Conservation (phyloP, 2,113 vertebrate species). For the Rhagologus leucostigma region DNA sequence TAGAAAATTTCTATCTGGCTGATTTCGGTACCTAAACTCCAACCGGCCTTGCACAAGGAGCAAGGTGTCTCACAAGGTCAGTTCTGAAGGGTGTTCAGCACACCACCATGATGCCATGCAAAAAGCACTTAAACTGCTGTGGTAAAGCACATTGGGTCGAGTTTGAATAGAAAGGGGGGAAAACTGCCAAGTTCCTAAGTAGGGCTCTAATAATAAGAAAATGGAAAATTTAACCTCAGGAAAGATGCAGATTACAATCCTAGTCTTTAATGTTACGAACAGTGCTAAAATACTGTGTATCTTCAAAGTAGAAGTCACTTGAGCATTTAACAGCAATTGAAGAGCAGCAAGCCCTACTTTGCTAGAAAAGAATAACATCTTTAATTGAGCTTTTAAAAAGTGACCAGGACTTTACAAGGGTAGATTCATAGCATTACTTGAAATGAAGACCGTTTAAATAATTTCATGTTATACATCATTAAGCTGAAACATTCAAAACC, state of each 20-base stretch:
- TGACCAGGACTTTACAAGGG: not conserved
- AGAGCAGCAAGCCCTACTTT: not conserved
- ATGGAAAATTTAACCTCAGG: not conserved
- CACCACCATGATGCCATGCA: not conserved
- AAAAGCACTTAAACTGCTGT: not conserved
- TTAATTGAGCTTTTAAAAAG: not conserved
- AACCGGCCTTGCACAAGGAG: not conserved
- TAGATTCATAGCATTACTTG: not conserved
- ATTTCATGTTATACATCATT: not conserved
- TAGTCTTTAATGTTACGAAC: not conserved
- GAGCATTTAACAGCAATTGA: not conserved
- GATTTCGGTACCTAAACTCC: not conserved
- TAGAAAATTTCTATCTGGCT: not conserved
- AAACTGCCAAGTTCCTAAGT: not conserved
- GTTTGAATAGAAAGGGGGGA: not conserved
- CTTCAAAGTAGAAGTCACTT: not conserved
- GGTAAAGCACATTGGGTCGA: not conserved
- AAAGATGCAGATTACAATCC: not conserved
- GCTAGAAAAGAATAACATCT: not conserved
- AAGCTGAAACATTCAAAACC: not conserved
- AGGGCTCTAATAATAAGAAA: not conserved
- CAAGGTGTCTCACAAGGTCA: not conserved
- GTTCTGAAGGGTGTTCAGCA: not conserved
- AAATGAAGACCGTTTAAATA: not conserved
- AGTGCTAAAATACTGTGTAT: not conserved